Evolutionary conservation across 2,797 vertebrate species (phyloP).

Genomic region (Merluccius polli): DNA sequence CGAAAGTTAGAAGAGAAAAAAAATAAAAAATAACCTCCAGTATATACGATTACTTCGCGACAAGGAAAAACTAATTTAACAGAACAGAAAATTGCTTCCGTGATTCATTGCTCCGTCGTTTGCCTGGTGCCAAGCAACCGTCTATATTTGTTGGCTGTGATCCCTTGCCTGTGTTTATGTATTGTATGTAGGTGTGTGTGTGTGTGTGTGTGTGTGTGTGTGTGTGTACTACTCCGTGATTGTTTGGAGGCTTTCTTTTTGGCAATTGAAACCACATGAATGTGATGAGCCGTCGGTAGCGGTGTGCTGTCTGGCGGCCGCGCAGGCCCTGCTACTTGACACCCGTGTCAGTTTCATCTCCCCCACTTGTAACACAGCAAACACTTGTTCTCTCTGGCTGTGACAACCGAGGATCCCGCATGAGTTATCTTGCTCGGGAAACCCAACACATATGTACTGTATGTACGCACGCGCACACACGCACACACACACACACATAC

Average conservation of each 20-base stretch:
- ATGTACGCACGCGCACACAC: background rate
- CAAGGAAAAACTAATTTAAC: too few relatives aligned
- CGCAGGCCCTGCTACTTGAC: constrained; percentile 59
- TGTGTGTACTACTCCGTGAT: constrained; percentile 41
- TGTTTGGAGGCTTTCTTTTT: constrained; percentile 51
- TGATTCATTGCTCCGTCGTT: too few relatives aligned
- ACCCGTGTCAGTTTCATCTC: constrained; percentile 60
- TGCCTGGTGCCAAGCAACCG: too few relatives aligned
- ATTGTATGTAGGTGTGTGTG: constrained; percentile 11
- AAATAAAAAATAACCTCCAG: too few relatives aligned
- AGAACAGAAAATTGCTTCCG: too few relatives aligned
- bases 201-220: constrained; percentile 18
- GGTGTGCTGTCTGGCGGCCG: constrained; percentile 56
- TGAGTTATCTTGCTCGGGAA: constrained; percentile 35
- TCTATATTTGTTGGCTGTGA: background rate
- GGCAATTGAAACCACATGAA: constrained; percentile 56
- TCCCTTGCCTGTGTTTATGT: background rate
- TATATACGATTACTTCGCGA: too few relatives aligned
- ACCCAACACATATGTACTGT: constrained; percentile 21
- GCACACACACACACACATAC: too few relatives aligned
- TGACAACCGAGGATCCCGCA: constrained; percentile 47
- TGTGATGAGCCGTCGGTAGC: constrained; percentile 51
- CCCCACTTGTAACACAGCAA: constrained; percentile 62
- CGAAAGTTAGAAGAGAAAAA: too few relatives aligned
- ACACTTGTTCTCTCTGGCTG: constrained; percentile 61